phyloP scores from a whole-genome alignment of 1,140 invertebrate genomes.

The Halesus radiatus region DNA sequence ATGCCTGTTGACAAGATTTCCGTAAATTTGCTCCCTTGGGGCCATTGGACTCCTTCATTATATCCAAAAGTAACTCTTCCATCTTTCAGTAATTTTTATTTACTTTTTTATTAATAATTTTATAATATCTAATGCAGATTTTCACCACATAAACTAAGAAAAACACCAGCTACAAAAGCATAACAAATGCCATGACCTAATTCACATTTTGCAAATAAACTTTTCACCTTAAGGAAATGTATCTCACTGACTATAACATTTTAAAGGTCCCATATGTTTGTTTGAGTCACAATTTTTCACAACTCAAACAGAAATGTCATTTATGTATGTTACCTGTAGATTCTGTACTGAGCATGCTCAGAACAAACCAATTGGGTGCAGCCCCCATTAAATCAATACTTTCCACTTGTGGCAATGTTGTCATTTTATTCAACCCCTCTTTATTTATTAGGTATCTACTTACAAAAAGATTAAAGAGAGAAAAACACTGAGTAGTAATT shows the following conservation, averaged over 20 bases:
- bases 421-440: background rate
- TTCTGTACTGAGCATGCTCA: slow-evolving; percentile 57
- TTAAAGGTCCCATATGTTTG: slow-evolving; percentile 31
- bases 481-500: too few relatives aligned
- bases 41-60: slow-evolving; percentile 82
- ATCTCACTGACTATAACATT: slow-evolving; percentile 1
- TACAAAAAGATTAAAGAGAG: too few relatives aligned
- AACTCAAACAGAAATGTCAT: slow-evolving; percentile 50
- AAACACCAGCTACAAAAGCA: background rate
- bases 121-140: background rate
- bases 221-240: background rate
- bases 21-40: slow-evolving; percentile 79
- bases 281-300: slow-evolving; percentile 18
- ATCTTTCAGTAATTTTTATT: slow-evolving; percentile 66
- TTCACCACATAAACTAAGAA: background rate
- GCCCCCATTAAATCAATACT: slow-evolving; percentile 52
- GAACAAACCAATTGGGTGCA: slow-evolving; percentile 42
- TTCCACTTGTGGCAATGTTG: slow-evolving; percentile 17
- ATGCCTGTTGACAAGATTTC: slow-evolving; percentile 84
- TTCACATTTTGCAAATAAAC: background rate
- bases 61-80: slow-evolving; percentile 86
- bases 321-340: slow-evolving; percentile 55
- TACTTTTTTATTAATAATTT: slow-evolving; percentile 12
- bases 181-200: background rate
- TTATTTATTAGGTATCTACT: too few relatives aligned